phyloP scores from a whole-genome alignment of 2,797 vertebrate species.

The Eidolon dupreanum region DNA sequence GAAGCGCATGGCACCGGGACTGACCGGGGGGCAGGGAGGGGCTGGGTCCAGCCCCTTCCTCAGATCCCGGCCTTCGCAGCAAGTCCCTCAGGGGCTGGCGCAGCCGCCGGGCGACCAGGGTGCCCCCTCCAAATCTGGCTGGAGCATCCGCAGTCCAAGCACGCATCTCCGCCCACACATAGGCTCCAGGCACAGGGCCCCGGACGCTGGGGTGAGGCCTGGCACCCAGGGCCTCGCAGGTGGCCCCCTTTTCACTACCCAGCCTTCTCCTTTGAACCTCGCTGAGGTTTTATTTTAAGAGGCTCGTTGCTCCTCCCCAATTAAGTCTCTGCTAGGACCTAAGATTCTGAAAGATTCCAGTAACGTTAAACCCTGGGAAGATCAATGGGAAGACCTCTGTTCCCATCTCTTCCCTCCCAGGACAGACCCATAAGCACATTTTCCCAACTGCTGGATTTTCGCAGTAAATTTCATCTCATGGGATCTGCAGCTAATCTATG shows the following conservation, averaged over 20 bases:
- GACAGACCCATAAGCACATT: neutral
- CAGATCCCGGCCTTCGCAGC: neutral
- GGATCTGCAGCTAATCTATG: neutral
- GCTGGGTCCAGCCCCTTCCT: neutral
- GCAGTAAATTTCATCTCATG: neutral
- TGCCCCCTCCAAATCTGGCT: neutral
- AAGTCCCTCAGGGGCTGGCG: neutral
- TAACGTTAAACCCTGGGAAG: neutral
- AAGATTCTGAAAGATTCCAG: neutral
- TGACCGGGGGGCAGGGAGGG: fast-evolving
- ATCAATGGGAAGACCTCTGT: neutral
- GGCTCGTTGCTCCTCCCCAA: neutral
- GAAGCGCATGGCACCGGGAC: fast-evolving
- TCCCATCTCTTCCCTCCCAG: neutral
- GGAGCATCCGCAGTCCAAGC: no score
- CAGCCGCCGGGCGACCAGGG: neutral
- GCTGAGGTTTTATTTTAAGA: neutral
- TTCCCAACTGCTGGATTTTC: neutral
- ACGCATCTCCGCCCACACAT: neutral
- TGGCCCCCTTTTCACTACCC: no score
- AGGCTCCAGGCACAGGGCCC: neutral
- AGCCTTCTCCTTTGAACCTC: neutral
- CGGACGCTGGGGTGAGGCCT: no score
- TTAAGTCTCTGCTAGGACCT: neutral
- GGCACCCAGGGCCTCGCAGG: neutral